These are phyloP conservation scores for Ennomos erosarius DNA, from an alignment of 2,888 invertebrate genomes.

Conservation along the genomic window DNA sequence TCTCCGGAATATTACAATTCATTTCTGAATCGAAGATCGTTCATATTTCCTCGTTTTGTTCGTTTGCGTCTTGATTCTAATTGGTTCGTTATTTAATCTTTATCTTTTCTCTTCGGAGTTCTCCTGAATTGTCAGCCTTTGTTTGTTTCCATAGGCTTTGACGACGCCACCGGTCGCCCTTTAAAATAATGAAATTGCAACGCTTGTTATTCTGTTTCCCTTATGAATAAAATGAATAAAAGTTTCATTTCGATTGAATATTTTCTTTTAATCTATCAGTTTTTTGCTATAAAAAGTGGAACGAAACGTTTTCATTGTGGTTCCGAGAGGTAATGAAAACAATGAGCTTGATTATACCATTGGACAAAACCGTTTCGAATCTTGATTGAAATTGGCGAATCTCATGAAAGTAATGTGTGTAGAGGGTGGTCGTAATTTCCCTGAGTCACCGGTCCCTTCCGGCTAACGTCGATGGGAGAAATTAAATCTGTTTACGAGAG, in stretches of 20 bases:
- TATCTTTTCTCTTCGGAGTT: slow-evolving; percentile 11
- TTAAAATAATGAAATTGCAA: slow-evolving; percentile 21
- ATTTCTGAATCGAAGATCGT: slow-evolving; percentile 25
- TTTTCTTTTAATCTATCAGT: slow-evolving; percentile 31
- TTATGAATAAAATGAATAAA: slow-evolving; percentile 19
- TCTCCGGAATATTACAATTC: slow-evolving; percentile 42
- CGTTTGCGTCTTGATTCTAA: slow-evolving; percentile 29
- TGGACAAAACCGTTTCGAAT: neutral
- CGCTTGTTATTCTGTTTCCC: slow-evolving; percentile 11
- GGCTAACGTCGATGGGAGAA: slow-evolving; percentile 49
- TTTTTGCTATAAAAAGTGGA: neutral
- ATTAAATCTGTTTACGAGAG: slow-evolving; percentile 58
- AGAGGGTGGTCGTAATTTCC: slow-evolving; percentile 13
- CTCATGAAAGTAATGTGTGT: slow-evolving; percentile 12
- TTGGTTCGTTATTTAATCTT: slow-evolving; percentile 34
- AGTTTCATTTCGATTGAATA: slow-evolving; percentile 3
- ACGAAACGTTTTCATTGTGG: no score
- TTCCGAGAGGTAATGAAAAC: neutral
- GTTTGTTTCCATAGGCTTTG: slow-evolving; percentile 21
- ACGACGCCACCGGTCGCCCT: slow-evolving; percentile 16
- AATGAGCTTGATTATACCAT: neutral
- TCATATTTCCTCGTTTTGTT: slow-evolving; percentile 31
- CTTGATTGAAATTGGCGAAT: neutral
- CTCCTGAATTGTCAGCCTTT: slow-evolving; percentile 24
- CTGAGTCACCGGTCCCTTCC: slow-evolving; percentile 39